phyloP scores from a whole-genome alignment of 2,113 vertebrate genomes.

The Thermophis baileyi region DNA sequence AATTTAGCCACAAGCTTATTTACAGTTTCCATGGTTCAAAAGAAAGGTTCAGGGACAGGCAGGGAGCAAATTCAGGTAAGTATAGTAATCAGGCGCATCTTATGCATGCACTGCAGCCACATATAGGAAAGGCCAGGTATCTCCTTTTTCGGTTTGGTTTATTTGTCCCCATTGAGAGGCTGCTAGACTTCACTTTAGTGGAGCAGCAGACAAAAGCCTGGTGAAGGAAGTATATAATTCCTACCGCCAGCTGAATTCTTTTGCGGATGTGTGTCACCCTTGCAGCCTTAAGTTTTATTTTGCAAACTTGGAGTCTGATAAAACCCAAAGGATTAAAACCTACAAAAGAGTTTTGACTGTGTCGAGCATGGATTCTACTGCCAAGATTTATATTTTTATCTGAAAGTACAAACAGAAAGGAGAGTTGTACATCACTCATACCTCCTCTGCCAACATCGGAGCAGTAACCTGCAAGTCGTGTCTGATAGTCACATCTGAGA shows the following conservation, averaged over 20 bases:
- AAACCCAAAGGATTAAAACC: background rate
- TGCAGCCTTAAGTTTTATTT: background rate
- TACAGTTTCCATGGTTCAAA: background rate
- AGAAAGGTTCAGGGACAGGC: background rate
- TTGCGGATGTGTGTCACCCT: background rate
- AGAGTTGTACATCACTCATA: background rate
- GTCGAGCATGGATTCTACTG: background rate
- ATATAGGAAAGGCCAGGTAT: background rate
- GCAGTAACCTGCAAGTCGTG: background rate
- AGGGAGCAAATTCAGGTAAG: background rate
- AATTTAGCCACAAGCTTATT: background rate
- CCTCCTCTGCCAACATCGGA: background rate
- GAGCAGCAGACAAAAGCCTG: background rate
- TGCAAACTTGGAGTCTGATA: background rate
- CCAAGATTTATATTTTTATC: background rate
- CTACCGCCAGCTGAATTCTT: background rate
- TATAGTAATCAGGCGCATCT: background rate
- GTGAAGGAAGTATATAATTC: background rate
- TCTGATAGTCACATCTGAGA: background rate
- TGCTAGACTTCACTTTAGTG: background rate
- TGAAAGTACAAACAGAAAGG: background rate
- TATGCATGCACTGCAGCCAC: background rate
- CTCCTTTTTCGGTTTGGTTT: background rate
- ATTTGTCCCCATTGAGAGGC: background rate
- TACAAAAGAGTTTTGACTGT: background rate